Percentiles rank a stretch among this genome's conserved stretches.
These are phyloP conservation scores for Stigmatopora argus DNA, from an alignment of 2,113 vertebrate species.

Conservation along the genomic window DNA sequence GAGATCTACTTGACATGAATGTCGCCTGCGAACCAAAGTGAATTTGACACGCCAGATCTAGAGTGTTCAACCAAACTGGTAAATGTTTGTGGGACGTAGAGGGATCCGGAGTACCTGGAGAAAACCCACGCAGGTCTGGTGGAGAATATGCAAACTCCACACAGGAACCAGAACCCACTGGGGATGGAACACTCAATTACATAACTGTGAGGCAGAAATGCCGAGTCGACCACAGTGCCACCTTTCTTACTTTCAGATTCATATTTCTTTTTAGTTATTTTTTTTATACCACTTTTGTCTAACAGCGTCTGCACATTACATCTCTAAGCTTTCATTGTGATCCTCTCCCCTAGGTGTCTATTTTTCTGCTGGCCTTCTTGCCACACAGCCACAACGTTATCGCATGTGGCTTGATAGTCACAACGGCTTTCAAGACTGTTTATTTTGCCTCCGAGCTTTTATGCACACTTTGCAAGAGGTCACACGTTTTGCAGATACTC, in stretches of 20 bases:
- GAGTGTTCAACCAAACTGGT: too few species aligned
- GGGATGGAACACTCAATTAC: too few species aligned
- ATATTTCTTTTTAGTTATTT: not conserved
- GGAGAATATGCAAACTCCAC: too few species aligned
- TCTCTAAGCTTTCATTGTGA: constrained; percentile 44
- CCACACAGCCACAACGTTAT: constrained; percentile 53
- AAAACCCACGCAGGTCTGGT: too few species aligned
- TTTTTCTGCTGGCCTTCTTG: constrained; percentile 40
- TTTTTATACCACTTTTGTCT: constrained; percentile 29
- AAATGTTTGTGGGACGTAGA: too few species aligned
- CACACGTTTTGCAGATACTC: not conserved
- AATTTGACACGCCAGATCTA: too few species aligned
- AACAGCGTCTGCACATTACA: constrained; percentile 37
- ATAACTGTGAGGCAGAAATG: too few species aligned
- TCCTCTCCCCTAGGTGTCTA: constrained; percentile 34
- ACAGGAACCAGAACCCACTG: too few species aligned
- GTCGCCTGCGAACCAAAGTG: too few species aligned
- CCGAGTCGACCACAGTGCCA: too few species aligned
- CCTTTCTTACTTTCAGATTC: not conserved
- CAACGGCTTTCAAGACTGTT: constrained; percentile 19
- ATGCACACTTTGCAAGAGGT: constrained; percentile 15
- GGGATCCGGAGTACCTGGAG: too few species aligned
- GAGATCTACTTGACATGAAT: too few species aligned
- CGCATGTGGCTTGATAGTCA: constrained; percentile 45
- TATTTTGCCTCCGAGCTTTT: constrained; percentile 19